These are phyloP conservation scores for Oryzias sinensis DNA, from an alignment of 2,797 vertebrate species.

Conservation along the genomic window DNA sequence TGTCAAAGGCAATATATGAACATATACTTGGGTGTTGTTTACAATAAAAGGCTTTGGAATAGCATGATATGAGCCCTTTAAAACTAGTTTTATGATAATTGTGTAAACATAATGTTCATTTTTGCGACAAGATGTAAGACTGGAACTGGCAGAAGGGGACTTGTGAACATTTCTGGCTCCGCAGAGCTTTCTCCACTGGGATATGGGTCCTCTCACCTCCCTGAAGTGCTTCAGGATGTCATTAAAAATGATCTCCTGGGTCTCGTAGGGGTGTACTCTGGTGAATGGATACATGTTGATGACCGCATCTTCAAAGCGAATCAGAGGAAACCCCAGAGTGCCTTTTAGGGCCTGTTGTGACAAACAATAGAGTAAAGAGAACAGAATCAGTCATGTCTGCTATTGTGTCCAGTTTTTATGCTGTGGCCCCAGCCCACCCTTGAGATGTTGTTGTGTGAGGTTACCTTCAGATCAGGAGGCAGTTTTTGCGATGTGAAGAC, in stretches of 20 bases:
- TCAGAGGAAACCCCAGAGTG: conserved; percentile 88
- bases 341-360: conserved; percentile 85
- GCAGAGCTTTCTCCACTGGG: not conserved
- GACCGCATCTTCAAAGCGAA: conserved; percentile 95
- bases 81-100: too few species aligned
- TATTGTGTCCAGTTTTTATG: too few species aligned
- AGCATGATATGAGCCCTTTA: too few species aligned
- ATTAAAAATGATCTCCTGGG: conserved; percentile 94
- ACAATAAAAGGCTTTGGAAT: too few species aligned
- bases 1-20: too few species aligned
- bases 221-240: conserved; percentile 96
- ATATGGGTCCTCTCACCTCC: conserved; percentile 79
- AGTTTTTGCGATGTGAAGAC: conserved; percentile 95
- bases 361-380: too few species aligned
- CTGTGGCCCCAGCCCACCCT: not conserved
- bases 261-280: conserved; percentile 95
- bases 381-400: too few species aligned
- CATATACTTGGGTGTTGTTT: too few species aligned
- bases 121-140: not conserved
- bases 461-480: conserved; percentile 93
- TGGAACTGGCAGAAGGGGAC: not conserved
- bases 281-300: conserved; percentile 97
- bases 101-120: too few species aligned
- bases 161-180: not conserved
- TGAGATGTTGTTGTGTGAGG: not conserved